phyloP scores from a whole-genome alignment of 2,797 vertebrate genomes.

The Acipenser transmontanus region DNA sequence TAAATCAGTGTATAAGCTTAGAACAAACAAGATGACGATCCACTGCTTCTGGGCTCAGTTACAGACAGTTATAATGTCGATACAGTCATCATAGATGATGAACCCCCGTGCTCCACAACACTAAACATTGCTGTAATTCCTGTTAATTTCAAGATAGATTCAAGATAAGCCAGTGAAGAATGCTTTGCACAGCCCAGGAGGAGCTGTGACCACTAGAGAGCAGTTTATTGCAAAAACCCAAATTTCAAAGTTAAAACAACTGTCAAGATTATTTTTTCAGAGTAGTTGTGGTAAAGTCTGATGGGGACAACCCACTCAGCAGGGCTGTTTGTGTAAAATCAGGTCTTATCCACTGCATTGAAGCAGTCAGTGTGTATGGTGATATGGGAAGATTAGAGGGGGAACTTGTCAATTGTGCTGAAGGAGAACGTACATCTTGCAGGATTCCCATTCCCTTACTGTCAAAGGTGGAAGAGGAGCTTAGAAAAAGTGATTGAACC shows the following conservation, averaged over 20 bases:
- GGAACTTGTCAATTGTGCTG: neutral
- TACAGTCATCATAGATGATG: too few relatives aligned
- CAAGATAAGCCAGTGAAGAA: neutral
- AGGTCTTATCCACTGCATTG: neutral
- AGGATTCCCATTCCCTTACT: neutral
- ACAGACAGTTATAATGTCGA: too few relatives aligned
- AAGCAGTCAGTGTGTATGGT: neutral
- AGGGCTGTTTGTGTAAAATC: neutral
- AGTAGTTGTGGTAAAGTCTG: too few relatives aligned
- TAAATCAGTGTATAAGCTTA: too few relatives aligned
- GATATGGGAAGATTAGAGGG: neutral
- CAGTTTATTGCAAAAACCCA: neutral
- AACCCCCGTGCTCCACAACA: too few relatives aligned
- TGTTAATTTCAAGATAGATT: neutral
- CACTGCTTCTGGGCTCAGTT: too few relatives aligned
- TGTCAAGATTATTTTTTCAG: constrained; percentile 1
- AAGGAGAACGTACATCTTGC: neutral
- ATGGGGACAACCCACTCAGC: too few relatives aligned
- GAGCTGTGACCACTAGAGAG: too few relatives aligned
- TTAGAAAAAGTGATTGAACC: neutral
- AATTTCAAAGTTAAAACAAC: too few relatives aligned
- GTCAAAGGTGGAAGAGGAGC: neutral
- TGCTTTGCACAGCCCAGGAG: neutral
- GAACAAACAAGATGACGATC: too few relatives aligned
- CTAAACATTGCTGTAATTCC: too few relatives aligned